Conservation (phyloP, 1,140 invertebrate genomes). For the Colletes gigas region DNA sequence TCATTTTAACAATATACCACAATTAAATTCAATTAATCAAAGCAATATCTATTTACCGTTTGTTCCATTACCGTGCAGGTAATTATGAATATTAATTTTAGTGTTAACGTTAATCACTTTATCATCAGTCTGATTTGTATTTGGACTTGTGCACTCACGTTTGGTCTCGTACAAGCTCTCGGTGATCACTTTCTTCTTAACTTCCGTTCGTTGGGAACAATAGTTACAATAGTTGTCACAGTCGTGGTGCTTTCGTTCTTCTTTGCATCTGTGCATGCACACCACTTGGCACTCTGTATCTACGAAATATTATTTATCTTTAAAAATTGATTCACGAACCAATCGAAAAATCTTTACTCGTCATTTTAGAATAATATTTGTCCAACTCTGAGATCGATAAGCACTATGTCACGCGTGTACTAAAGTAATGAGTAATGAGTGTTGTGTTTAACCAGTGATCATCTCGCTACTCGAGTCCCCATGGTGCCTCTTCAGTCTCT, state of each 20-base stretch:
- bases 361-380: no score
- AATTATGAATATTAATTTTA: conserved; percentile 48
- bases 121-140: neutral
- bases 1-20: no score
- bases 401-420: no score
- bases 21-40: no score
- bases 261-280: conserved; percentile 70
- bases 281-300: conserved; percentile 42
- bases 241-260: conserved; percentile 21
- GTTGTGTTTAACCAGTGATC: conserved; percentile 35
- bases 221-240: conserved; percentile 49
- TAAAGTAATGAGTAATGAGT: neutral
- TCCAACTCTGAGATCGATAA: no score
- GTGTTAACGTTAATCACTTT: conserved; percentile 68
- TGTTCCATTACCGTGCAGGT: no score
- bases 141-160: conserved; percentile 48
- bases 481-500: conserved; percentile 74
- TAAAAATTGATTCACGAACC: no score
- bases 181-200: conserved; percentile 62
- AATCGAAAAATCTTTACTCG: no score
- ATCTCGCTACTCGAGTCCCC: conserved; percentile 17
- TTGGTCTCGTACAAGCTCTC: conserved; percentile 59
- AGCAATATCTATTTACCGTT: no score
- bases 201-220: conserved; percentile 56
- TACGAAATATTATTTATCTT: conserved; percentile 17